Evolutionary conservation across 2,113 vertebrate genomes (phyloP).

Genomic region (Passer montanus): DNA sequence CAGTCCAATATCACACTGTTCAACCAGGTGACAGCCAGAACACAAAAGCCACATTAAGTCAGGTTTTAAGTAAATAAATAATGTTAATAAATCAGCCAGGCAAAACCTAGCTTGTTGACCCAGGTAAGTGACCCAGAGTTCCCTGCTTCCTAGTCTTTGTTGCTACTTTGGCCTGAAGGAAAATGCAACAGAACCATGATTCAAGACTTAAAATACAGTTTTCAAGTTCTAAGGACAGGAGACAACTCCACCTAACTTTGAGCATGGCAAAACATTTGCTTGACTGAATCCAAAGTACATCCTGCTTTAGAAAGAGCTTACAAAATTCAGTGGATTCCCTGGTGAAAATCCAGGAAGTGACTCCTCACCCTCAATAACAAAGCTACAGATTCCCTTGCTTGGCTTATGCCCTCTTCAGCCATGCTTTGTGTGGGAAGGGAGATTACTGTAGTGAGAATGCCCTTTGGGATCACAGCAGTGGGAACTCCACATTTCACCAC

Average conservation of each 20-base stretch:
- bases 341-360: not conserved
- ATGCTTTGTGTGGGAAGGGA: not conserved
- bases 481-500: not conserved
- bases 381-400: not conserved
- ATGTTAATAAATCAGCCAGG: not conserved
- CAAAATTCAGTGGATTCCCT: not conserved
- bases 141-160: not conserved
- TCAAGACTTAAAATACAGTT: not conserved
- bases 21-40: not conserved
- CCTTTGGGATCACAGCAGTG: not conserved
- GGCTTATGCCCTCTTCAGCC: not conserved
- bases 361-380: not conserved
- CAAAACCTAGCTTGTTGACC: not conserved
- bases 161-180: not conserved
- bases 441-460: not conserved
- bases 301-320: not conserved
- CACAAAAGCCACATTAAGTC: not conserved
- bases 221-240: not conserved
- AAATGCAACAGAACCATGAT: not conserved
- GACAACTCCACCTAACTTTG: not conserved
- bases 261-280: not conserved
- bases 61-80: not conserved
- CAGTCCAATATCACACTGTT: not conserved
- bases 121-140: not conserved
- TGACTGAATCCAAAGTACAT: not conserved